Evolutionary conservation across 2,888 invertebrate genomes (phyloP).

Genomic region (Noctua fimbriata): DNA sequence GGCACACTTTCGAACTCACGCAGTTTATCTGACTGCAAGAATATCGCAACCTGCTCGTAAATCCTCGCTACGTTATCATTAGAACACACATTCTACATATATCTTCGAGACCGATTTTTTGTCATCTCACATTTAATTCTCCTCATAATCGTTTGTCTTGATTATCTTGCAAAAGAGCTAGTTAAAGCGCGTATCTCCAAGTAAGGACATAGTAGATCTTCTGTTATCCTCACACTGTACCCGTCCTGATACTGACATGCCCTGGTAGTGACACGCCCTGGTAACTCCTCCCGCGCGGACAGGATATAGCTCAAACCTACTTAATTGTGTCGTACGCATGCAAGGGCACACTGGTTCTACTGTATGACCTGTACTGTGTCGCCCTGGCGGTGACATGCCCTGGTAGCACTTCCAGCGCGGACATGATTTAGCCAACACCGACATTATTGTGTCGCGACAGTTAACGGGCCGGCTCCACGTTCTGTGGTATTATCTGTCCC

Average conservation of each 20-base stretch:
- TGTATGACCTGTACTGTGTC: neutral
- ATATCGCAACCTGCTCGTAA: neutral
- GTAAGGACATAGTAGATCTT: neutral
- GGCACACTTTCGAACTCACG: neutral
- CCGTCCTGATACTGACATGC: neutral
- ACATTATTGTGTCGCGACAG: conserved; percentile 44
- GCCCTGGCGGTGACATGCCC: conserved; percentile 18
- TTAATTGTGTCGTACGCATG: conserved; percentile 20
- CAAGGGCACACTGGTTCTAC: neutral
- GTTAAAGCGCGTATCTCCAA: neutral
- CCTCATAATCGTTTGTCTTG: too few species aligned
- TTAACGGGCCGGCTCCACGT: conserved; percentile 16
- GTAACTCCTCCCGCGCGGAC: conserved; percentile 23
- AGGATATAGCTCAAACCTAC: conserved; percentile 48
- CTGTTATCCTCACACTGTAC: neutral
- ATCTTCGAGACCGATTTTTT: neutral
- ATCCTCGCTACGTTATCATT: neutral
- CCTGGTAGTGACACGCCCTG: conserved; percentile 2
- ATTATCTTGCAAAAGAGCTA: neutral
- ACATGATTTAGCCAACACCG: conserved; percentile 52
- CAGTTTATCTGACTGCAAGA: neutral
- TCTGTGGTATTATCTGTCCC: conserved; percentile 31
- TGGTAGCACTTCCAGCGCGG: conserved; percentile 32
- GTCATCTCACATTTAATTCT: neutral
- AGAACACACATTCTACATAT: neutral